Evolutionary conservation across 1,140 invertebrate genomes (phyloP).

Genomic region (Lordiphosa clarofinis): DNA sequence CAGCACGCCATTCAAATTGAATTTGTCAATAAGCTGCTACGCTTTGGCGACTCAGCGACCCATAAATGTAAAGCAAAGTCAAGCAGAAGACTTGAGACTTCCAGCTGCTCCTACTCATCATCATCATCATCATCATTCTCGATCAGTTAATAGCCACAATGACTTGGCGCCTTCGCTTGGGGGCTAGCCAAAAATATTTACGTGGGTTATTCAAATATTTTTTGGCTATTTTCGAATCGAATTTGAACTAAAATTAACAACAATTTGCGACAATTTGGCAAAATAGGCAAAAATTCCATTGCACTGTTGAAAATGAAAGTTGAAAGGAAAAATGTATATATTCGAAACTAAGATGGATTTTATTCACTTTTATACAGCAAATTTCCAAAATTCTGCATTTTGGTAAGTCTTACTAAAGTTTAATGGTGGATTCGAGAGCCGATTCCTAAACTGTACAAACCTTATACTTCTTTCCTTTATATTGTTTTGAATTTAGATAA

Average conservation of each 20-base stretch:
- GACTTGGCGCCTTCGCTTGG: constrained; percentile 28
- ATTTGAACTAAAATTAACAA: constrained; percentile 69
- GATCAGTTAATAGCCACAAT: constrained; percentile 64
- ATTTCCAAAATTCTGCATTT: too few species aligned
- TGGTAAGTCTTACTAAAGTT: too few species aligned
- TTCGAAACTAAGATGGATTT: too few species aligned
- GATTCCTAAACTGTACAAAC: too few species aligned
- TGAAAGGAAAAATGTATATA: too few species aligned
- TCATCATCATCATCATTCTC: constrained; percentile 12
- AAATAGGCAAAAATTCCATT: constrained; percentile 24
- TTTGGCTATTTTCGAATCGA: constrained; percentile 51
- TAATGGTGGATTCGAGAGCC: too few species aligned
- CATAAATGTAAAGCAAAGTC: constrained; percentile 49
- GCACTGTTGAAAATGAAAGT: too few species aligned
- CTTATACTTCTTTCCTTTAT: too few species aligned
- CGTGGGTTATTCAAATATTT: constrained; percentile 56
- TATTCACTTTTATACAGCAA: too few species aligned
- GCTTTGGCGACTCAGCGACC: constrained; percentile 53
- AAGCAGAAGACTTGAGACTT: constrained; percentile 11
- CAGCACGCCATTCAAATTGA: constrained; percentile 51
- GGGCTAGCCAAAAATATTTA: constrained; percentile 48
- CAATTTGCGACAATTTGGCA: constrained; percentile 34
- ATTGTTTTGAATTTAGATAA: too few species aligned
- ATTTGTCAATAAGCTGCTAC: constrained; percentile 60
- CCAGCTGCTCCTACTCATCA: constrained; percentile 36